A percentile compares a stretch with the other conserved stretches of the same genome.
phyloP scores from a whole-genome alignment of 2,113 vertebrate species.

The Stigmatopora argus region DNA sequence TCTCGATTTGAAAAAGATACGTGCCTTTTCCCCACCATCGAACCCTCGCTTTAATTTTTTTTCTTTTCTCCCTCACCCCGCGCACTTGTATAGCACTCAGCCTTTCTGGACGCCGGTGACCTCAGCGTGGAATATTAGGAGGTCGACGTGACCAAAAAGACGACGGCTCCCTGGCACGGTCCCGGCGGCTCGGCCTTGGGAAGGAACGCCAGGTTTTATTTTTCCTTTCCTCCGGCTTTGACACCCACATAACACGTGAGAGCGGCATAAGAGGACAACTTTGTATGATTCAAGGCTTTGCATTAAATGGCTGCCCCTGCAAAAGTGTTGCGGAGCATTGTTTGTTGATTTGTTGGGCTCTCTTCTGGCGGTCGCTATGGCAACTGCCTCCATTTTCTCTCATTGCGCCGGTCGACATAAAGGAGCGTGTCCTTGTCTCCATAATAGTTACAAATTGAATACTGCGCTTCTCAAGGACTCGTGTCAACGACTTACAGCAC shows the following conservation, averaged over 20 bases:
- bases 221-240: constrained; percentile 33
- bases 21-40: not conserved
- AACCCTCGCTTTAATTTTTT: constrained; percentile 7
- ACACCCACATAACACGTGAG: constrained; percentile 49
- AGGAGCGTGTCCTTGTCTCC: constrained; percentile 70
- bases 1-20: not conserved
- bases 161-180: constrained; percentile 64
- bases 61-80: not conserved
- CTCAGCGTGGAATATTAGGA: constrained; percentile 52
- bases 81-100: constrained; percentile 39
- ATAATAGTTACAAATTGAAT: constrained; percentile 75
- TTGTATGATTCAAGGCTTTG: constrained; percentile 64
- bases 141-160: constrained; percentile 62
- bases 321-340: constrained; percentile 64
- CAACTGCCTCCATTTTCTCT: constrained; percentile 70
- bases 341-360: constrained; percentile 69
- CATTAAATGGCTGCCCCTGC: constrained; percentile 58
- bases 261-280: constrained; percentile 61
- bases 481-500: constrained; percentile 65
- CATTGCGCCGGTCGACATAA: constrained; percentile 68
- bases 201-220: constrained; percentile 49
- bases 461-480: constrained; percentile 70
- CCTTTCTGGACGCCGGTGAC: constrained; percentile 56
- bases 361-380: constrained; percentile 69
- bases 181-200: constrained; percentile 53